Evolutionary conservation across 2,113 vertebrate species (phyloP).

Genomic region (Lipophrys pholis): DNA sequence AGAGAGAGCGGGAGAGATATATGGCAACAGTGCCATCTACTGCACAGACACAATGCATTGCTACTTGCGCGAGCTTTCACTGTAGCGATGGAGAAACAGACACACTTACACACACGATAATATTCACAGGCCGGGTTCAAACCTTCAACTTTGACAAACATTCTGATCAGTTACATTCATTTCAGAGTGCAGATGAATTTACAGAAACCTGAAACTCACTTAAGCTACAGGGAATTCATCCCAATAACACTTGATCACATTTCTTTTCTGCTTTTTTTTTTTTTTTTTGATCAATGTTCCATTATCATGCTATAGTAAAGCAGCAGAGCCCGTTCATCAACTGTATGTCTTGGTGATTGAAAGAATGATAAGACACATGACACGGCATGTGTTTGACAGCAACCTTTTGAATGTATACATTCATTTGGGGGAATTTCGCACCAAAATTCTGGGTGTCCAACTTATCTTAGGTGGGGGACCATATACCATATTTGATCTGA

Average conservation of each 20-base stretch:
- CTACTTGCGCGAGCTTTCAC: background rate
- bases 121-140: constrained; percentile 20
- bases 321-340: constrained; percentile 33
- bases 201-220: constrained; percentile 44
- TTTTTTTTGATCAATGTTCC: constrained; percentile 27
- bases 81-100: constrained; percentile 2
- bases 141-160: constrained; percentile 1
- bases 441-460: too few relatives aligned
- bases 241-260: background rate
- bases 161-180: background rate
- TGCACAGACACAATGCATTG: constrained; percentile 14
- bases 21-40: constrained; percentile 80
- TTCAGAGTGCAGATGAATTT: constrained; percentile 35
- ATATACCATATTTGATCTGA: too few relatives aligned
- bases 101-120: constrained; percentile 9
- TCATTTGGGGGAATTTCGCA: too few relatives aligned
- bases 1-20: too few relatives aligned
- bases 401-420: constrained; percentile 20
- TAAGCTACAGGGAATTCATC: constrained; percentile 56
- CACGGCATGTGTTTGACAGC: background rate
- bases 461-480: too few relatives aligned
- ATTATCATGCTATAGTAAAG: constrained; percentile 32
- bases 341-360: constrained; percentile 22
- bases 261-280: constrained; percentile 55
- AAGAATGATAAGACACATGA: constrained; percentile 24